Evolutionary conservation across 2,113 vertebrate genomes (phyloP).

Genomic region (Potamarius usumacintae): DNA sequence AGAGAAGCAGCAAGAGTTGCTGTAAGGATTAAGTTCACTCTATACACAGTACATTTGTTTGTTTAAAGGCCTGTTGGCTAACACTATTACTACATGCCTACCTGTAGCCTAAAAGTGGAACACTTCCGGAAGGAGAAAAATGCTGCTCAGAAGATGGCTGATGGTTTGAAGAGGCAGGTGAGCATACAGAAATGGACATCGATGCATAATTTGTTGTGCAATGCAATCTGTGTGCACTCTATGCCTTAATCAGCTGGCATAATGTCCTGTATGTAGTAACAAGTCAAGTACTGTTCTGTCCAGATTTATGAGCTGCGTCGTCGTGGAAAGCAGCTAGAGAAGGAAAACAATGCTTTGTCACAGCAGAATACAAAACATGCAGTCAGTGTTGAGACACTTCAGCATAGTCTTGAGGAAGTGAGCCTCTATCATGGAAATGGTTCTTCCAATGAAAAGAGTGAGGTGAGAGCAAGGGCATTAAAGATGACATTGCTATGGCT

Average conservation of each 20-base stretch:
- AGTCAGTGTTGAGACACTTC: slow-evolving; percentile 74
- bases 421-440: slow-evolving; percentile 42
- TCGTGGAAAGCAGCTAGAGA: slow-evolving; percentile 80
- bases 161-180: slow-evolving; percentile 85
- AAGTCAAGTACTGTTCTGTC: neutral
- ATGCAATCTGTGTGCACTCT: neutral
- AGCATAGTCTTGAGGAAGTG: slow-evolving; percentile 72
- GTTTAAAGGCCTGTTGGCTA: neutral
- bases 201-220: neutral
- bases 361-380: slow-evolving; percentile 78
- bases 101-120: slow-evolving; percentile 80
- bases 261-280: neutral
- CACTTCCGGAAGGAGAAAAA: slow-evolving; percentile 79
- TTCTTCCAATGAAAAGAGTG: slow-evolving; percentile 63
- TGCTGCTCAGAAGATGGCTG: slow-evolving; percentile 76
- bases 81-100: neutral
- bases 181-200: slow-evolving; percentile 1
- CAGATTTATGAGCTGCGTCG: slow-evolving; percentile 81
- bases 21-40: slow-evolving; percentile 69
- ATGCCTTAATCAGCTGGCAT: neutral
- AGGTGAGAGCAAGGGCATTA: slow-evolving; percentile 57
- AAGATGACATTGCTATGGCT: neutral
- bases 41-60: neutral
- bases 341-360: slow-evolving; percentile 77
- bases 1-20: slow-evolving; percentile 77